These are phyloP conservation scores for Cottoperca gobio DNA, from an alignment of 2,797 vertebrate species.

Conservation along the genomic window DNA sequence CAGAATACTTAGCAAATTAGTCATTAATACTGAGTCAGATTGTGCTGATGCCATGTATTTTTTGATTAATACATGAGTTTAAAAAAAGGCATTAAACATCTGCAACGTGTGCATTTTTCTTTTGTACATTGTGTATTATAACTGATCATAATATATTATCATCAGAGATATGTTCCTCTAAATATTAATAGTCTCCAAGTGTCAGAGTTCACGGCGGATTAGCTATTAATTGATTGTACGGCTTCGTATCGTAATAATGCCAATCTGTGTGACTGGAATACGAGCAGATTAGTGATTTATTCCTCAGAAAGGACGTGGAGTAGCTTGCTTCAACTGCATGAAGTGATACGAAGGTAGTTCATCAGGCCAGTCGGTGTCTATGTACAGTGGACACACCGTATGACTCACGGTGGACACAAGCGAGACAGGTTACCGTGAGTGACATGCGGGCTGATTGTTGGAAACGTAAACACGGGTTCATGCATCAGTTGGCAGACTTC, in stretches of 20 bases:
- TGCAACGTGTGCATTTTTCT: slow-evolving; percentile 12
- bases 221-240: neutral
- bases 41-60: slow-evolving; percentile 48
- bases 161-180: neutral
- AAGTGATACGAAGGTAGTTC: slow-evolving; percentile 14
- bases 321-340: slow-evolving; percentile 8
- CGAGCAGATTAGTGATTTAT: slow-evolving; percentile 14
- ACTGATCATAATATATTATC: neutral
- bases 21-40: slow-evolving; percentile 17
- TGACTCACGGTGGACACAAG: neutral
- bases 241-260: slow-evolving; percentile 5
- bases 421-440: slow-evolving; percentile 4
- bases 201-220: neutral
- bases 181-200: neutral
- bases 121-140: neutral
- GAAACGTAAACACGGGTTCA: neutral
- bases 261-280: neutral
- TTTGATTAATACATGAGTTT: slow-evolving; percentile 27
- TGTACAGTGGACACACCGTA: neutral
- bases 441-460: slow-evolving; percentile 14
- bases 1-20: slow-evolving; percentile 41
- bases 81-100: slow-evolving; percentile 28
- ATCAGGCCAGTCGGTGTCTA: slow-evolving; percentile 18
- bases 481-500: neutral
- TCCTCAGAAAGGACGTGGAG: slow-evolving; percentile 21